phyloP scores from a whole-genome alignment of 2,888 invertebrate species.

The Caenorhabditis sp. region DNA sequence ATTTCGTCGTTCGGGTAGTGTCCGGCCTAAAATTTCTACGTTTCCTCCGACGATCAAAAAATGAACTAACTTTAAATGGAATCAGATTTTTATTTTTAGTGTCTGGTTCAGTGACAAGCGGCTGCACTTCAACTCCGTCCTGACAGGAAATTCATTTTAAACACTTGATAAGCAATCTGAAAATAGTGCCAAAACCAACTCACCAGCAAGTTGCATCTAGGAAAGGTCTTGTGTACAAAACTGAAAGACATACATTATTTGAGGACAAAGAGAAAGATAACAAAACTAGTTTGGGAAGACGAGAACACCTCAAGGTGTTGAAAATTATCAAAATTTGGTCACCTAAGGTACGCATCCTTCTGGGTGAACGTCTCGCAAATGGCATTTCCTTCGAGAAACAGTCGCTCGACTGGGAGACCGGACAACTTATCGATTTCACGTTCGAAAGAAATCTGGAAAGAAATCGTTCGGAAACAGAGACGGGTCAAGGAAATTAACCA shows the following conservation, averaged over 20 bases:
- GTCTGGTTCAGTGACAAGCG: slow-evolving; percentile 29
- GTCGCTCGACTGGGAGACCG: slow-evolving; percentile 68
- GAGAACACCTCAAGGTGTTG: slow-evolving; percentile 30
- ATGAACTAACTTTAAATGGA: slow-evolving; percentile 49
- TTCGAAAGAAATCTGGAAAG: slow-evolving; percentile 68
- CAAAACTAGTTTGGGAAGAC: slow-evolving; percentile 9
- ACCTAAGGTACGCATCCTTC: slow-evolving; percentile 61
- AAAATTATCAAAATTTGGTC: slow-evolving; percentile 14
- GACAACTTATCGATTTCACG: slow-evolving; percentile 70
- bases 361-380: slow-evolving; percentile 61
- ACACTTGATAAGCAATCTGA: background rate
- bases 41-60: too few species aligned
- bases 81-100: slow-evolving; percentile 21
- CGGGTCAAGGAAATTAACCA: slow-evolving; percentile 49
- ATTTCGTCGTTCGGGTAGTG: slow-evolving; percentile 64
- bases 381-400: slow-evolving; percentile 76
- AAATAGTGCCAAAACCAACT: slow-evolving; percentile 41
- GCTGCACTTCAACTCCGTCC: slow-evolving; percentile 55
- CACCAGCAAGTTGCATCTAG: slow-evolving; percentile 69
- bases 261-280: slow-evolving; percentile 5
- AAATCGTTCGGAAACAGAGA: background rate
- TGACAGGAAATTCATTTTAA: slow-evolving; percentile 7
- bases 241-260: slow-evolving; percentile 62
- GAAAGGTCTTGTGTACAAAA: slow-evolving; percentile 71
- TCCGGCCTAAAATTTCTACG: slow-evolving; percentile 65